Conservation (phyloP, 2,888 invertebrate species). For the Entomobrya multifasciata region DNA sequence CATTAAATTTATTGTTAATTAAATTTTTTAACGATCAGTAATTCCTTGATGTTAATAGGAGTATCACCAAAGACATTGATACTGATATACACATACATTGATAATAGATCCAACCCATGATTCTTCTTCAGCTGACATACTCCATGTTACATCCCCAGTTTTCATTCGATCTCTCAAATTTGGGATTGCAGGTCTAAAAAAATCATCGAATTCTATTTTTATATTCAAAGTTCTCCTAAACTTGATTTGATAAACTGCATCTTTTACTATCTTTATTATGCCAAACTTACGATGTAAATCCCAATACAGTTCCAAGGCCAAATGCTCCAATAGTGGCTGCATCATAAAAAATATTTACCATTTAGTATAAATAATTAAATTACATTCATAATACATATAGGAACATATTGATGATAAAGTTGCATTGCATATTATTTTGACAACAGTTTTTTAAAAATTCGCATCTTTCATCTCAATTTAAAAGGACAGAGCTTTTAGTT, state of each 20-base stretch:
- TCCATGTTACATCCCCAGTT: neutral
- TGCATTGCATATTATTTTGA: neutral
- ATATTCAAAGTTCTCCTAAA: too few relatives aligned
- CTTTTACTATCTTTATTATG: neutral
- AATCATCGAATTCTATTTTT: too few relatives aligned
- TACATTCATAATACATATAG: neutral
- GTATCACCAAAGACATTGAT: neutral
- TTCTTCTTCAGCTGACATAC: conserved; percentile 25
- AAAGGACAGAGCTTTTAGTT: too few relatives aligned
- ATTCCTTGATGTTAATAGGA: too few relatives aligned
- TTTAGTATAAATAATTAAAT: neutral
- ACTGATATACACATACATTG: conserved; percentile 48
- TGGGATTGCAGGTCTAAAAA: conserved; percentile 59
- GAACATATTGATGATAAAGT: neutral
- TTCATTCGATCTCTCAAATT: conserved; percentile 13
- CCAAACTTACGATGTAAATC: conserved; percentile 81
- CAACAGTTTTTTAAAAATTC: neutral
- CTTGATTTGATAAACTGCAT: too few relatives aligned
- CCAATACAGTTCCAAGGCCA: conserved; percentile 88
- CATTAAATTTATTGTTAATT: too few relatives aligned
- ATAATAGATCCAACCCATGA: conserved; percentile 73
- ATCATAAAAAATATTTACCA: conserved; percentile 74
- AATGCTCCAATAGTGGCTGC: conserved; percentile 89
- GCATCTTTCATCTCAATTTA: neutral
- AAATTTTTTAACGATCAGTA: too few relatives aligned